A percentile compares a stretch with the other conserved stretches of the same genome.
phyloP scores from a whole-genome alignment of 2,113 vertebrate species.

The Mastomys natalensis region DNA sequence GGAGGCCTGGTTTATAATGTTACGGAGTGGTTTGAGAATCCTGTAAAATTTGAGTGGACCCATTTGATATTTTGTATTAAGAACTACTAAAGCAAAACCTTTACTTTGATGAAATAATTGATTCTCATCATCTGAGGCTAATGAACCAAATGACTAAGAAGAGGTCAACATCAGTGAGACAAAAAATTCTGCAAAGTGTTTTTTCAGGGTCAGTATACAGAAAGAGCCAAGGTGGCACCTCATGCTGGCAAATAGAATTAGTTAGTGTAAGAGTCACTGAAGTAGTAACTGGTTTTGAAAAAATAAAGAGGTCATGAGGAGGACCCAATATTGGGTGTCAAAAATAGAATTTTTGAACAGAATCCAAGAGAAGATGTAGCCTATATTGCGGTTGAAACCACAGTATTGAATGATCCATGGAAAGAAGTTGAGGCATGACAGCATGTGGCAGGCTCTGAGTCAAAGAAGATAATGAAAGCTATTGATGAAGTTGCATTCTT shows the following conservation, averaged over 20 bases:
- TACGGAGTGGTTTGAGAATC: not conserved
- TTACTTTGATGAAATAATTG: not conserved
- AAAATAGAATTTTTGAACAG: not conserved
- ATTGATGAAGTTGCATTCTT: not conserved
- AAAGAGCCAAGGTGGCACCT: no score
- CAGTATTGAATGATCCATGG: not conserved
- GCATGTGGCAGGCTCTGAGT: not conserved
- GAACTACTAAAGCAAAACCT: not conserved
- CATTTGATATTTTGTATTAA: not conserved
- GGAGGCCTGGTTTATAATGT: not conserved
- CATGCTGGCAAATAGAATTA: not conserved
- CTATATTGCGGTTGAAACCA: not conserved
- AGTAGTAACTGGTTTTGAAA: not conserved
- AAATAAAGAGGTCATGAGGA: not conserved
- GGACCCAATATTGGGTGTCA: no score
- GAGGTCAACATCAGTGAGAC: not conserved
- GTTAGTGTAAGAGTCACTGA: not conserved
- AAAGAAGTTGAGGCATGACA: not conserved
- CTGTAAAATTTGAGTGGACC: not conserved
- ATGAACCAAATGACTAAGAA: not conserved
- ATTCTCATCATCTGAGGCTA: not conserved
- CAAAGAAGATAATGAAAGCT: not conserved
- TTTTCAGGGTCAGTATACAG: not conserved
- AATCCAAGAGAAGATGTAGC: no score
- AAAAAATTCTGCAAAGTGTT: not conserved